These are phyloP conservation scores for Spea multiplicata DNA, from an alignment of 2,113 vertebrate genomes.

Conservation along the genomic window DNA sequence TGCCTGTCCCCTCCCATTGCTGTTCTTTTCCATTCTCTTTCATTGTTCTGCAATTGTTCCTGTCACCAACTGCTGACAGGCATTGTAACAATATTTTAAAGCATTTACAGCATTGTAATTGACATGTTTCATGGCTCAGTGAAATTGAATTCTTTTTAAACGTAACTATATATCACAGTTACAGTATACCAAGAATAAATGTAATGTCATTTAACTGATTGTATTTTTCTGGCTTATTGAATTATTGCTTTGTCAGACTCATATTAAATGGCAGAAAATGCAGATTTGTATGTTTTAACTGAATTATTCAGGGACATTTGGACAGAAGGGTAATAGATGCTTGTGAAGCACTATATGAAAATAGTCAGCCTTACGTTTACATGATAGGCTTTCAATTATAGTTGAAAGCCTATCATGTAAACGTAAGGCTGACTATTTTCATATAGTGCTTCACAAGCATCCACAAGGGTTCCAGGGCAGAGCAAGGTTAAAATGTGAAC, in stretches of 20 bases:
- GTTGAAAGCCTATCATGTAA: too few relatives aligned
- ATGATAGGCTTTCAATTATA: too few relatives aligned
- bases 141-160: constrained; percentile 18
- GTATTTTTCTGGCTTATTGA: constrained; percentile 19
- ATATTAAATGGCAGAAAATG: constrained; percentile 5
- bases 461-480: too few relatives aligned
- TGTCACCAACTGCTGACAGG: constrained; percentile 30
- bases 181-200: constrained; percentile 17
- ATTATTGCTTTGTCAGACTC: neutral
- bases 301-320: too few relatives aligned
- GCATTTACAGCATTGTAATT: constrained; percentile 31
- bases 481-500: too few relatives aligned
- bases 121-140: constrained; percentile 30
- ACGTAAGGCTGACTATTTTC: too few relatives aligned
- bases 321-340: too few relatives aligned
- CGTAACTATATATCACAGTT: constrained; percentile 31
- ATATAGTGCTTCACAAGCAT: too few relatives aligned
- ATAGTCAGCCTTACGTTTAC: too few relatives aligned
- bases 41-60: constrained; percentile 27
- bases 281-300: neutral
- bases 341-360: too few relatives aligned
- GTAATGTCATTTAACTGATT: constrained; percentile 5
- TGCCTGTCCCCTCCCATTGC: constrained; percentile 34
- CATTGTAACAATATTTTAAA: constrained; percentile 44
- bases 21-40: constrained; percentile 23